A percentile compares a stretch with the other conserved stretches of the same genome.
Evolutionary conservation across 2,797 vertebrate species (phyloP).

Genomic region (Danio aesculapii): DNA sequence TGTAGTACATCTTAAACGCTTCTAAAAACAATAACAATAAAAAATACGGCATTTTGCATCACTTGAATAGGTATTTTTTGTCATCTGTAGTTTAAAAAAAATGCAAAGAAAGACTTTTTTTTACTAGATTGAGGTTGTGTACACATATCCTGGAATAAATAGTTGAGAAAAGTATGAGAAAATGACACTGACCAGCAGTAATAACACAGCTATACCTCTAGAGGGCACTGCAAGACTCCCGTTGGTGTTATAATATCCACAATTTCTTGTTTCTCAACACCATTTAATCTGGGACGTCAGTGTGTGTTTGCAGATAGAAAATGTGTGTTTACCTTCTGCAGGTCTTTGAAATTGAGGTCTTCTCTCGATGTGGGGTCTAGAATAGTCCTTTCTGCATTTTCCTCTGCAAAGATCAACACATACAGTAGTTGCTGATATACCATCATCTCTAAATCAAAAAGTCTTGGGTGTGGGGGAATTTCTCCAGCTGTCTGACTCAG

Average conservation of each 20-base stretch:
- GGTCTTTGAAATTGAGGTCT: conserved; percentile 92
- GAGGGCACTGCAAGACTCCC: background rate
- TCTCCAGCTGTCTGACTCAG: conserved; percentile 1
- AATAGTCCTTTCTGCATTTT: conserved; percentile 96
- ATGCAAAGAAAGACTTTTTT: no score
- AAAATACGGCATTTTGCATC: no score
- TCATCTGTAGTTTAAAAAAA: no score
- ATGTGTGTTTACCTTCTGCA: conserved; percentile 86
- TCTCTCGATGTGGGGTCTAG: conserved; percentile 92
- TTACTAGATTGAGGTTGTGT: no score
- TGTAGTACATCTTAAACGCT: no score
- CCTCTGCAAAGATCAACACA: conserved; percentile 79
- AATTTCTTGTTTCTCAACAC: background rate
- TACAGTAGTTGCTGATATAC: background rate
- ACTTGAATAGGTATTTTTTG: no score
- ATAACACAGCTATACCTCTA: background rate
- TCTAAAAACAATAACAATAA: no score
- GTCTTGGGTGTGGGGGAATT: background rate
- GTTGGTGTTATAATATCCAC: background rate
- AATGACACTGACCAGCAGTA: background rate
- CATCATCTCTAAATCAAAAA: background rate
- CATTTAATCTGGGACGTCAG: background rate
- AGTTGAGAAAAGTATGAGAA: no score
- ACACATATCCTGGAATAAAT: no score
- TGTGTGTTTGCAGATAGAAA: background rate